phyloP scores from a whole-genome alignment of 2,888 invertebrate genomes.

The Philaethria dido region DNA sequence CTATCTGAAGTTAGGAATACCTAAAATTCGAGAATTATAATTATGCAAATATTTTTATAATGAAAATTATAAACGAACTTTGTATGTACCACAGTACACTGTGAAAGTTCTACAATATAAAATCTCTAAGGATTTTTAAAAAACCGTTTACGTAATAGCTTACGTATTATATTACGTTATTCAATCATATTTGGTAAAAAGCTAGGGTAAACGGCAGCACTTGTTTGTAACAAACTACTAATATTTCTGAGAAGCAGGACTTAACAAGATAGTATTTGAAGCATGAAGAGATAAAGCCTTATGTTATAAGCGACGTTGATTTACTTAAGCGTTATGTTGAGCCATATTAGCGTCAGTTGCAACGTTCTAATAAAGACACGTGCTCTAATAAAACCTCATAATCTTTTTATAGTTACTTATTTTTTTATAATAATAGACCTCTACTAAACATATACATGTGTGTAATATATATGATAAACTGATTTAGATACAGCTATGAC shows the following conservation, averaged over 20 bases:
- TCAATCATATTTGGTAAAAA: background rate
- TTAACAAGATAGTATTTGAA: constrained; percentile 22
- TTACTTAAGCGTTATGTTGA: constrained; percentile 26
- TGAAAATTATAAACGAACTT: no score
- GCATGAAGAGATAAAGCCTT: constrained; percentile 26
- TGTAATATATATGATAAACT: background rate
- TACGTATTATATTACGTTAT: background rate
- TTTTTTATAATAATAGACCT: background rate
- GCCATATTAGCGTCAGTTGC: constrained; percentile 22
- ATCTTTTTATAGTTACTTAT: background rate
- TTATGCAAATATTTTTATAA: no score
- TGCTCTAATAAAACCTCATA: constrained; percentile 12
- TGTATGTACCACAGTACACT: no score
- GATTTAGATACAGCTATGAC: background rate
- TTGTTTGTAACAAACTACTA: background rate
- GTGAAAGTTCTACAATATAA: no score
- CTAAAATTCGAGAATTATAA: background rate
- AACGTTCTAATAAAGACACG: no score
- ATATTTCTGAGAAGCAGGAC: constrained; percentile 24
- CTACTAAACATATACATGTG: no score
- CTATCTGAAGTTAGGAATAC: background rate
- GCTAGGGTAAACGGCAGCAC: constrained; percentile 8
- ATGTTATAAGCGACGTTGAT: constrained; percentile 33
- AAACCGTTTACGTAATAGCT: background rate
- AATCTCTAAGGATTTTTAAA: background rate